phyloP scores from a whole-genome alignment of 2,797 vertebrate species.

The Centroberyx gerrardi region DNA sequence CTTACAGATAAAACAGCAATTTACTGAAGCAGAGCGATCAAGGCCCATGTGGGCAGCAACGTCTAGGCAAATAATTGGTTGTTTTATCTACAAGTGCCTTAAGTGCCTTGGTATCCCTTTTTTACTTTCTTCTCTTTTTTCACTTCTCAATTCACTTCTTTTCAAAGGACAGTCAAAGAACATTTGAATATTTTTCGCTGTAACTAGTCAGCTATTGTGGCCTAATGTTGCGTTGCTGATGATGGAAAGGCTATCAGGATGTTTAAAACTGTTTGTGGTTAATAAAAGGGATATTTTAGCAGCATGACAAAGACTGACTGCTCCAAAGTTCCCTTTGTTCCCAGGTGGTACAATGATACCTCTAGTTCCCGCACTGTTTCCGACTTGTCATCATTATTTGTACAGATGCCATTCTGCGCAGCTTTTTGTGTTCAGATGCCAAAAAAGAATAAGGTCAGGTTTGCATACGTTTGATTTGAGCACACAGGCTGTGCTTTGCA shows the following conservation, averaged over 20 bases:
- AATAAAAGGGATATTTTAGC: background rate
- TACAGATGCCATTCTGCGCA: background rate
- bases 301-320: background rate
- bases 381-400: slow-evolving; percentile 7
- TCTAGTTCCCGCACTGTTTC: background rate
- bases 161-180: background rate
- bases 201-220: background rate
- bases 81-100: background rate
- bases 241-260: background rate
- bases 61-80: slow-evolving; percentile 1
- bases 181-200: background rate
- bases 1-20: background rate
- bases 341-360: background rate
- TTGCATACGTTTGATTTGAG: slow-evolving; percentile 25
- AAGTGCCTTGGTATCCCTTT: background rate
- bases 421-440: background rate
- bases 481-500: slow-evolving; percentile 3
- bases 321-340: background rate
- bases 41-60: background rate
- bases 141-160: no score
- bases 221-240: background rate
- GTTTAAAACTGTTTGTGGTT: slow-evolving; percentile 1
- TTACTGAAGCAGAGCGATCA: background rate
- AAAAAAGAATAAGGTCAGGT: slow-evolving; percentile 1
- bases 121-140: background rate